These are phyloP conservation scores for Etheostoma spectabile DNA, from an alignment of 2,113 vertebrate genomes.

Conservation along the genomic window DNA sequence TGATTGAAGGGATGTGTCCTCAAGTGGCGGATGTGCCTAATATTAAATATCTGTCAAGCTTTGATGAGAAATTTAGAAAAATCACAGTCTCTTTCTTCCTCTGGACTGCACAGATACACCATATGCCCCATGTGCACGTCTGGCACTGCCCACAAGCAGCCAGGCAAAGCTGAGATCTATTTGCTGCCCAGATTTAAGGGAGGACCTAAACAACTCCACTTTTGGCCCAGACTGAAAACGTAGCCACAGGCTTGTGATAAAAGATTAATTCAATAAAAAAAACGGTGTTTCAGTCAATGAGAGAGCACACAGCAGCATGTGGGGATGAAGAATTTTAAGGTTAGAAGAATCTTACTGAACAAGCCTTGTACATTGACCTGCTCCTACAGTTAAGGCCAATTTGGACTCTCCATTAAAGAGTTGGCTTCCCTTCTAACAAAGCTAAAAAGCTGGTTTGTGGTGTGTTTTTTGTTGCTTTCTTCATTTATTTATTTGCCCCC, in stretches of 20 bases:
- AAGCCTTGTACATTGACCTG: slow-evolving; percentile 68
- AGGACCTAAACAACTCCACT: slow-evolving; percentile 66
- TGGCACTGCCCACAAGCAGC: slow-evolving; percentile 61
- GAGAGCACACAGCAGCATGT: slow-evolving; percentile 51
- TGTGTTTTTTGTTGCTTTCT: slow-evolving; percentile 16
- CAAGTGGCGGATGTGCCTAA: neutral
- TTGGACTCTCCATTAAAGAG: slow-evolving; percentile 74
- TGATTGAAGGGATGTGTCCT: neutral
- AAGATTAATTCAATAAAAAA: slow-evolving; percentile 82
- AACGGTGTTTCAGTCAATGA: slow-evolving; percentile 59
- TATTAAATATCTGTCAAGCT: neutral
- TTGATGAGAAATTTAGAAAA: neutral
- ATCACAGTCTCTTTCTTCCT: slow-evolving; percentile 11
- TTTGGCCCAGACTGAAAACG: slow-evolving; percentile 66
- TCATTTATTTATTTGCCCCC: slow-evolving; percentile 22
- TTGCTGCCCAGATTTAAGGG: slow-evolving; percentile 63
- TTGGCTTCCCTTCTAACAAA: slow-evolving; percentile 63
- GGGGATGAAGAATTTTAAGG: slow-evolving; percentile 65
- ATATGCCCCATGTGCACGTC: slow-evolving; percentile 49
- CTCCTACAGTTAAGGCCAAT: slow-evolving; percentile 63
- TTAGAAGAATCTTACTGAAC: slow-evolving; percentile 68
- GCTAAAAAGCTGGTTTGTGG: slow-evolving; percentile 40
- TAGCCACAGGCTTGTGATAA: slow-evolving; percentile 75
- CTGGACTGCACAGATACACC: slow-evolving; percentile 62
- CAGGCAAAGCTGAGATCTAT: slow-evolving; percentile 49